A percentile compares a stretch with the other conserved stretches of the same genome.
These are phyloP conservation scores for Cherax destructor DNA, from an alignment of 1,140 invertebrate genomes.

Conservation along the genomic window DNA sequence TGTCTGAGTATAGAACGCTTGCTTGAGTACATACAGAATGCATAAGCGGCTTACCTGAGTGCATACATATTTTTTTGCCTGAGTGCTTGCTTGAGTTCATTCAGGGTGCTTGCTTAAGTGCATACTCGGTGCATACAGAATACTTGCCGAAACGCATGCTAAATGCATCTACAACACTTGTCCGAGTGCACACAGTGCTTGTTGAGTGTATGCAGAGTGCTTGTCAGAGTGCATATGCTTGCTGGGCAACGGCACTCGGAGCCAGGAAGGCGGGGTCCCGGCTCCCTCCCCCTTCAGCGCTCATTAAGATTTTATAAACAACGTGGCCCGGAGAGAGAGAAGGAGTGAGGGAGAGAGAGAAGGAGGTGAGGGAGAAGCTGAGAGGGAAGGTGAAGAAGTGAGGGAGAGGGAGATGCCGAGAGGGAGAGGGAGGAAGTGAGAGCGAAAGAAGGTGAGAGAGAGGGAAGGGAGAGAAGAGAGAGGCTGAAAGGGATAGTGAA, in stretches of 20 bases:
- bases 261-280: not conserved
- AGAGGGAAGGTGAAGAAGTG: not conserved
- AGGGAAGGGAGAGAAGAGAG: not conserved
- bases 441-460: not conserved
- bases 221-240: not conserved
- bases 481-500: not conserved
- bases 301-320: constrained; percentile 45
- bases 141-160: too few species aligned
- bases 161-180: too few species aligned
- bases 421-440: not conserved
- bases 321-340: constrained; percentile 24
- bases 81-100: not conserved
- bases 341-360: constrained; percentile 6
- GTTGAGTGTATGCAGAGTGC: not conserved
- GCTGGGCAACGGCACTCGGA: not conserved
- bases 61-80: not conserved
- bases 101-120: not conserved
- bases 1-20: too few species aligned
- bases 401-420: not conserved
- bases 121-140: not conserved
- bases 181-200: not conserved
- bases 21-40: too few species aligned
- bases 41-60: not conserved
- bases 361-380: not conserved
- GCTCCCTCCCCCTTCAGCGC: constrained; percentile 17